Percentiles rank a stretch among this genome's conserved stretches.
These are phyloP conservation scores for Holcopasites calliopsidis DNA, from an alignment of 1,140 invertebrate genomes.

Conservation along the genomic window DNA sequence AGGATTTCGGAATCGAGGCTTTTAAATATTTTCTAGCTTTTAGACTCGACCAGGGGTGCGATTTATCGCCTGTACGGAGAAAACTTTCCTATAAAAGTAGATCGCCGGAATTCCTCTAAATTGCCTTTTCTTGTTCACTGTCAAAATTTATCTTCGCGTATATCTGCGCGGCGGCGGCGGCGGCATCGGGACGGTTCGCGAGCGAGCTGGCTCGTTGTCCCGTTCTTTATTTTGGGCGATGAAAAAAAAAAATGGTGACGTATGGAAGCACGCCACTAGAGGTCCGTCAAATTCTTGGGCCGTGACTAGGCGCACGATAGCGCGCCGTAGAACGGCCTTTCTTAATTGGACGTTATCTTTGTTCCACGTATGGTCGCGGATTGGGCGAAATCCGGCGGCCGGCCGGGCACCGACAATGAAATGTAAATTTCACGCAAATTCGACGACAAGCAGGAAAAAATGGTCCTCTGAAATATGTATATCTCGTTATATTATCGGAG, in stretches of 20 bases:
- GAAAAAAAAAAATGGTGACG: conserved; percentile 24
- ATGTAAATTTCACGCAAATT: conserved; percentile 44
- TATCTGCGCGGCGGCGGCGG: conserved; percentile 28
- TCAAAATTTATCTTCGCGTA: conserved; percentile 56
- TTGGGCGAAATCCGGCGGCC: conserved; percentile 4
- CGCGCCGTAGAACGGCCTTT: not conserved
- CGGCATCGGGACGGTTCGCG: not conserved
- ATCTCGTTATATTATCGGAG: conserved; percentile 41
- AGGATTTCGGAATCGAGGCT: conserved; percentile 5
- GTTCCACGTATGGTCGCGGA: not conserved
- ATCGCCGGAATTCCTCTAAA: conserved; percentile 49
- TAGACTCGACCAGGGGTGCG: not conserved
- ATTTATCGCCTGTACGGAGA: conserved; percentile 35
- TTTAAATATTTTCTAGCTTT: conserved; percentile 47
- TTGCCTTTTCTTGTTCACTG: conserved; percentile 59
- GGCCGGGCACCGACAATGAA: conserved; percentile 22
- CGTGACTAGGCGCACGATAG: conserved; percentile 4
- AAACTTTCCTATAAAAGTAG: conserved; percentile 46
- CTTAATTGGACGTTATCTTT: conserved; percentile 18
- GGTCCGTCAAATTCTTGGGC: conserved; percentile 43
- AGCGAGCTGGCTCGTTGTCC: not conserved
- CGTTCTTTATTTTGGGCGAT: conserved; percentile 34
- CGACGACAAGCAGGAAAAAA: conserved; percentile 12
- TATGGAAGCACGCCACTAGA: conserved; percentile 12
- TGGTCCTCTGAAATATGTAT: conserved; percentile 12